Evolutionary conservation across 2,113 vertebrate species (phyloP).

Genomic region (Rostratula benghalensis): DNA sequence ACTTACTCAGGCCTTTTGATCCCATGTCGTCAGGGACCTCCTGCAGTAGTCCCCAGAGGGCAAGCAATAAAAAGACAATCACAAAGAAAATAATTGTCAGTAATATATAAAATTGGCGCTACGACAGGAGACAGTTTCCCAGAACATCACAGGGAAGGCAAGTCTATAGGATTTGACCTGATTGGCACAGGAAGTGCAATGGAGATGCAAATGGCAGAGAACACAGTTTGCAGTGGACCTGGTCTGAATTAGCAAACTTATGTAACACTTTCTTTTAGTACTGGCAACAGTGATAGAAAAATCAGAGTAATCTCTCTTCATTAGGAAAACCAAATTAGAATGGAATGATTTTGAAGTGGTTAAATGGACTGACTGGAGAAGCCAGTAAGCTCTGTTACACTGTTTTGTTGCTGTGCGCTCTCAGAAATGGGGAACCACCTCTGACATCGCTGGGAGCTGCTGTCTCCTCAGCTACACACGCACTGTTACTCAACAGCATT

Average conservation of each 20-base stretch:
- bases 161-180: neutral
- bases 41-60: constrained; percentile 90
- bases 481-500: neutral
- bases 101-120: constrained; percentile 78
- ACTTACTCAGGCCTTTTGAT: constrained; percentile 98
- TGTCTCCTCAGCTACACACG: neutral
- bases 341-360: neutral
- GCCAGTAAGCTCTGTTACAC: neutral
- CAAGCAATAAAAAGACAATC: constrained; percentile 91
- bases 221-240: neutral
- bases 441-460: neutral
- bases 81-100: constrained; percentile 93
- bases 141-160: constrained; percentile 75
- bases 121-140: constrained; percentile 81
- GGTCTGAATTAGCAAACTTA: neutral
- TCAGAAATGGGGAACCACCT: neutral
- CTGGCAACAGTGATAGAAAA: neutral
- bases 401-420: neutral
- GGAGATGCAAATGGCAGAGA: constrained; percentile 6
- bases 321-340: constrained; percentile 6
- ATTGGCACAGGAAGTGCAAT: neutral
- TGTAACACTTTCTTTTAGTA: neutral
- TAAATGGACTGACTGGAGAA: neutral
- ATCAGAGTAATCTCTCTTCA: neutral
- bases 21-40: constrained; percentile 95